These are phyloP conservation scores for Eretmocerus hayati DNA, from an alignment of 2,888 invertebrate genomes.

Conservation along the genomic window DNA sequence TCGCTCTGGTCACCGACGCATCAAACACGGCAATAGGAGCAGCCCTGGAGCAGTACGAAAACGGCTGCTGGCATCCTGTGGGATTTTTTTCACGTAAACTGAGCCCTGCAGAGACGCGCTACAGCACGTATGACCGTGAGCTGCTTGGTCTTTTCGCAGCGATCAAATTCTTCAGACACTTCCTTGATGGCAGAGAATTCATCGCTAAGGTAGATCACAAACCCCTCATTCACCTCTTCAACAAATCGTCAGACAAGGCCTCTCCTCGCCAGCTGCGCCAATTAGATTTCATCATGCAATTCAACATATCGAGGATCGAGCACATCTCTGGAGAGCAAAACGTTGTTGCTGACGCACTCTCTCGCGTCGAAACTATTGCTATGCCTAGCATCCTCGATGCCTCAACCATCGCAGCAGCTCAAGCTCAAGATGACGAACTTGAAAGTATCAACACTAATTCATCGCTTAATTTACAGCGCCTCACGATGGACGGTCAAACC, in stretches of 20 bases:
- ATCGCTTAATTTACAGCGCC: background rate
- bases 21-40: slow-evolving; percentile 6
- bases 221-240: background rate
- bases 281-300: background rate
- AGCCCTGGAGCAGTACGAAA: background rate
- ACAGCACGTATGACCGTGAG: background rate
- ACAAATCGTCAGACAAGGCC: background rate
- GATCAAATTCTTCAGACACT: background rate
- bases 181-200: background rate
- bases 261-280: background rate
- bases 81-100: slow-evolving; percentile 2
- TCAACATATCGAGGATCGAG: background rate
- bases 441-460: background rate
- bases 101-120: background rate
- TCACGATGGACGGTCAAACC: background rate
- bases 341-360: slow-evolving; percentile 10
- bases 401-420: background rate
- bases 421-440: slow-evolving; percentile 2
- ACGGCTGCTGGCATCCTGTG: slow-evolving; percentile 6
- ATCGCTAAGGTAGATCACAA: background rate
- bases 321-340: slow-evolving; percentile 6
- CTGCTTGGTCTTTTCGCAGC: background rate
- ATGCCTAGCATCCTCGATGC: slow-evolving; percentile 2
- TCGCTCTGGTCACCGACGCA: slow-evolving; percentile 20
- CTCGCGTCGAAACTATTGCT: background rate